phyloP scores from a whole-genome alignment of 2,113 vertebrate species.

The Columba janthina region DNA sequence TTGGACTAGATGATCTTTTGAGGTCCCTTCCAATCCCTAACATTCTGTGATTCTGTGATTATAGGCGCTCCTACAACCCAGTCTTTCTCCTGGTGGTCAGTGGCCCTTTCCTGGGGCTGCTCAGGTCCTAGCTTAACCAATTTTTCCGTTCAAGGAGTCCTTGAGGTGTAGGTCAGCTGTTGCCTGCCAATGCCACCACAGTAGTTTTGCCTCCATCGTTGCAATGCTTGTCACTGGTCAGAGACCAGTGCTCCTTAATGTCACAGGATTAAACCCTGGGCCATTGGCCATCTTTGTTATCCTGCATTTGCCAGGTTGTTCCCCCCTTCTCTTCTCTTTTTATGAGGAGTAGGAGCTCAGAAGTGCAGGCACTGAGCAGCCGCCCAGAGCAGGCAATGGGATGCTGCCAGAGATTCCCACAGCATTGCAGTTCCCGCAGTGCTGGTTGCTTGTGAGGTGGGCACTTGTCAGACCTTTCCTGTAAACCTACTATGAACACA shows the following conservation, averaged over 20 bases:
- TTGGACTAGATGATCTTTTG: no score
- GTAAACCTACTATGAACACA: background rate
- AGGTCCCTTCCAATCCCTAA: no score
- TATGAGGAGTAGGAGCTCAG: accelerated
- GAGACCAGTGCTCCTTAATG: background rate
- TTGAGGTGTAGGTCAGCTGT: background rate
- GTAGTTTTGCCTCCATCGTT: background rate
- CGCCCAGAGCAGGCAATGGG: accelerated
- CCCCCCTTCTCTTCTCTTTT: background rate
- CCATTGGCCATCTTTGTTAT: background rate
- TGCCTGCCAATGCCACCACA: accelerated
- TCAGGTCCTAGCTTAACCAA: accelerated
- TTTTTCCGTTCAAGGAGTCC: background rate
- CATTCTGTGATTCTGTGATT: no score
- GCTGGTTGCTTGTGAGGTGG: background rate
- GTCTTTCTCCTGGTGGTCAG: background rate
- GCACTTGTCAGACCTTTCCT: background rate
- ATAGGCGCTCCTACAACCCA: background rate
- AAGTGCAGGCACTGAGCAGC: accelerated
- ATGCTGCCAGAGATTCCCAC: background rate
- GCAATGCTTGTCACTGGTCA: accelerated
- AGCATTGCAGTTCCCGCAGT: accelerated
- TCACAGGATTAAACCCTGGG: background rate
- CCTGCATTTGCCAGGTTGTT: background rate
- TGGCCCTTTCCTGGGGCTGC: background rate